Percentiles rank a stretch among this genome's conserved stretches.
Conservation (phyloP, 2,113 vertebrate species). For the Aviceda subcristata region DNA sequence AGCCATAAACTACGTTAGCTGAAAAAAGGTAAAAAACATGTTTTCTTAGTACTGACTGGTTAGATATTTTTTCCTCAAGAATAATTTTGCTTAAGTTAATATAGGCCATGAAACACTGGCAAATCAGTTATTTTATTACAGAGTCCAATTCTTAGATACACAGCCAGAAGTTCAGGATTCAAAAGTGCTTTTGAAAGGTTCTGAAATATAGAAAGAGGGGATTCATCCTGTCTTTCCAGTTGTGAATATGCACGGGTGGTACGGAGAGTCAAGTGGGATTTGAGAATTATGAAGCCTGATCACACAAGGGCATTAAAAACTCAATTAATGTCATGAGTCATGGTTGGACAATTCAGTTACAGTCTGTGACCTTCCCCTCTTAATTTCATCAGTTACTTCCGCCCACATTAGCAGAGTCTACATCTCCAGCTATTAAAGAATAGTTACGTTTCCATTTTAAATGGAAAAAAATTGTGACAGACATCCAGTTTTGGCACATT, state of each 20-base stretch:
- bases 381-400: conserved; percentile 40
- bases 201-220: neutral
- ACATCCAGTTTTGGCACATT: neutral
- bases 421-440: neutral
- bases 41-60: neutral
- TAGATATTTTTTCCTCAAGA: neutral
- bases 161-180: neutral
- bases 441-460: neutral
- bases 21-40: neutral
- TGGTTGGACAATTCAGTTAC: conserved; percentile 54
- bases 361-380: conserved; percentile 33
- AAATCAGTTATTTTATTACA: neutral
- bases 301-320: conserved; percentile 37
- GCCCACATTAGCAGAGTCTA: neutral
- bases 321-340: conserved; percentile 48
- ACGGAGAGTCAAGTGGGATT: neutral
- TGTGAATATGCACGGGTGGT: neutral
- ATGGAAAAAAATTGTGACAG: neutral
- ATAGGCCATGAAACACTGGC: neutral
- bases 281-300: conserved; percentile 22
- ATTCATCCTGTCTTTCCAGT: neutral
- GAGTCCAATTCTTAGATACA: neutral
- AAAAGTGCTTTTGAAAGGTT: neutral
- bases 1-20: neutral
- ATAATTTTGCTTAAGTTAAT: neutral